Conservation (phyloP, 2,888 invertebrate genomes). For the Acanthosepion lycidas region DNA sequence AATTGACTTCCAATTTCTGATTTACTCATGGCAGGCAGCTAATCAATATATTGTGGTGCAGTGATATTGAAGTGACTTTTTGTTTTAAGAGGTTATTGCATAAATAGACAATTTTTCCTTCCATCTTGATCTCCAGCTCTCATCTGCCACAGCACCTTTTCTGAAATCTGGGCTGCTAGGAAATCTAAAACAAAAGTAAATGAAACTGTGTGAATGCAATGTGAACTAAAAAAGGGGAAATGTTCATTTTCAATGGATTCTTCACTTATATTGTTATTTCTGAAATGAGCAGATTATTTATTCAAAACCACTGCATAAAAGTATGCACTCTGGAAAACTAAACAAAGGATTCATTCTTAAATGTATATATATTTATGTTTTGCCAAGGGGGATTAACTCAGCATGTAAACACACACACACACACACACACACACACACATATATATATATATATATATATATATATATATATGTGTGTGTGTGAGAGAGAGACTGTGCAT, state of each 20-base stretch:
- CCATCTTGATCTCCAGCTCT: background rate
- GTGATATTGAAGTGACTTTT: background rate
- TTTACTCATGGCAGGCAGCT: background rate
- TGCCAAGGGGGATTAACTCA: too few relatives aligned
- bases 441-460: background rate
- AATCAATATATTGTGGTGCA: background rate
- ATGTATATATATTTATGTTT: background rate
- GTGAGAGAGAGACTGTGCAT: too few relatives aligned
- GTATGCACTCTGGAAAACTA: too few relatives aligned
- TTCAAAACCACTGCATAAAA: too few relatives aligned
- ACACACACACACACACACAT: background rate
- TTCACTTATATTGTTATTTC: too few relatives aligned
- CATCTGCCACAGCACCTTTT: background rate
- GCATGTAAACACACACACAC: background rate
- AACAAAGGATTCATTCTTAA: background rate
- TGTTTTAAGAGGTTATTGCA: background rate
- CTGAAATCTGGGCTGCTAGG: background rate
- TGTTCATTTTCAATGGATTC: too few relatives aligned
- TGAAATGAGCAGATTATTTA: too few relatives aligned
- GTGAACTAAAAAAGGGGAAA: background rate
- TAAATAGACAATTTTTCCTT: background rate
- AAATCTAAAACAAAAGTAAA: background rate
- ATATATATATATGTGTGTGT: background rate
- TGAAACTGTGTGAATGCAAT: background rate
- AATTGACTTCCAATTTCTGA: slow-evolving; percentile 9